A percentile compares a stretch with the other conserved stretches of the same genome.
Conservation (phyloP, 2,113 vertebrate genomes). For the Diphyllodes magnificus region DNA sequence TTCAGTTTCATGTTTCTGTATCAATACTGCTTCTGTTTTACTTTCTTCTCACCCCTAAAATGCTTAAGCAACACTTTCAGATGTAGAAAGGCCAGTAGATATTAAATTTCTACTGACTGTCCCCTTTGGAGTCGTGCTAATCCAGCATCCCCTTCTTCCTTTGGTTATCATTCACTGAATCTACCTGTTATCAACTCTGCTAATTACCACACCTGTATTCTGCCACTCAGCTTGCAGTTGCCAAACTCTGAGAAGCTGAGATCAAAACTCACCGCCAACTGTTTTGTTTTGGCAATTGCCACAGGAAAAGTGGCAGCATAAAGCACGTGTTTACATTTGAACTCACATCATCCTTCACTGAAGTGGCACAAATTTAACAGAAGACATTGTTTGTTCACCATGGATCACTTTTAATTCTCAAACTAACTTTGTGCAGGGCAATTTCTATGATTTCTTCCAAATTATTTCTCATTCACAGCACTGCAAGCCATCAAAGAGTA, state of each 20-base stretch:
- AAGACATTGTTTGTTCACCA: background rate
- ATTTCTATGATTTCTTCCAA: background rate
- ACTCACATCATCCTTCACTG: background rate
- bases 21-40: background rate
- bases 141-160: background rate
- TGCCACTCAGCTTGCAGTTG: background rate
- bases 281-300: background rate
- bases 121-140: background rate
- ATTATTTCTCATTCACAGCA: background rate
- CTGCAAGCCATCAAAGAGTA: background rate
- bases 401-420: background rate
- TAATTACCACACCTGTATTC: background rate
- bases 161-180: background rate
- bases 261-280: background rate
- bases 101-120: background rate
- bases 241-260: background rate
- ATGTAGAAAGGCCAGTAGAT: background rate
- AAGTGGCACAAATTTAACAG: background rate
- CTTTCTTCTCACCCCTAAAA: background rate
- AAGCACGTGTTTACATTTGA: background rate
- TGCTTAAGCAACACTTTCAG: background rate
- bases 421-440: background rate
- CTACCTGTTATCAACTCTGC: background rate
- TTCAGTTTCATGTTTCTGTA: background rate
- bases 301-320: background rate